These are phyloP conservation scores for Monopterus albus DNA, from an alignment of 2,113 vertebrate genomes.

Conservation along the genomic window DNA sequence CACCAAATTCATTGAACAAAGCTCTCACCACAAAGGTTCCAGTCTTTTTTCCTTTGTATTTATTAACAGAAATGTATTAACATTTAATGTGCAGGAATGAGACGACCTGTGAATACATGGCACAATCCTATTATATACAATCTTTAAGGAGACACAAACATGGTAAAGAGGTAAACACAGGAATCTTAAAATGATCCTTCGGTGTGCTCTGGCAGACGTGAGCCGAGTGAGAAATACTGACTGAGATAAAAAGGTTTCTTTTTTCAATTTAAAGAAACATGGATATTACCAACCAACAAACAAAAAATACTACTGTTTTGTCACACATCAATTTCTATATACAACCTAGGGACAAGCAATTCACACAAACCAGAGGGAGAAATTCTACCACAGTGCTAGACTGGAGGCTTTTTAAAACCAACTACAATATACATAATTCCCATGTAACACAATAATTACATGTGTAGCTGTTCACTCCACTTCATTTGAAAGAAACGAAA, in stretches of 20 bases:
- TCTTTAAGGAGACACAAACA: constrained; percentile 75
- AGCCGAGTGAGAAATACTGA: constrained; percentile 84
- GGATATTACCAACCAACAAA: constrained; percentile 85
- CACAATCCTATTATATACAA: constrained; percentile 85
- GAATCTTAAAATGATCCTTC: constrained; percentile 71
- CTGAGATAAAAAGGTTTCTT: constrained; percentile 85
- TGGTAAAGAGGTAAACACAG: constrained; percentile 43
- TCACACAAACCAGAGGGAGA: constrained; percentile 77
- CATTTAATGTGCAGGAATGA: constrained; percentile 82
- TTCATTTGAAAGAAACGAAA: constrained; percentile 67
- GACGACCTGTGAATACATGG: constrained; percentile 83
- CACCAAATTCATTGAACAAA: not conserved
- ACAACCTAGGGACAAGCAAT: constrained; percentile 80
- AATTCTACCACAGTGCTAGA: constrained; percentile 88
- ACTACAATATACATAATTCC: constrained; percentile 81
- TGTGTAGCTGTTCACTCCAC: constrained; percentile 79
- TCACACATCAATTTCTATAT: constrained; percentile 87
- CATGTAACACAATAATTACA: constrained; percentile 86
- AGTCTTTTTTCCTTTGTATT: constrained; percentile 62
- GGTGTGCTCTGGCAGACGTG: constrained; percentile 50
- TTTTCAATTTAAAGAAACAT: constrained; percentile 85
- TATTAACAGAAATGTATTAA: constrained; percentile 84
- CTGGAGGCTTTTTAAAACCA: constrained; percentile 78
- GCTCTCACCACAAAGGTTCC: not conserved
- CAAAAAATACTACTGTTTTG: constrained; percentile 82